A percentile compares a stretch with the other conserved stretches of the same genome.
Conservation (phyloP, 2,888 invertebrate genomes). For the Scaptomyza cyrtandrae region DNA sequence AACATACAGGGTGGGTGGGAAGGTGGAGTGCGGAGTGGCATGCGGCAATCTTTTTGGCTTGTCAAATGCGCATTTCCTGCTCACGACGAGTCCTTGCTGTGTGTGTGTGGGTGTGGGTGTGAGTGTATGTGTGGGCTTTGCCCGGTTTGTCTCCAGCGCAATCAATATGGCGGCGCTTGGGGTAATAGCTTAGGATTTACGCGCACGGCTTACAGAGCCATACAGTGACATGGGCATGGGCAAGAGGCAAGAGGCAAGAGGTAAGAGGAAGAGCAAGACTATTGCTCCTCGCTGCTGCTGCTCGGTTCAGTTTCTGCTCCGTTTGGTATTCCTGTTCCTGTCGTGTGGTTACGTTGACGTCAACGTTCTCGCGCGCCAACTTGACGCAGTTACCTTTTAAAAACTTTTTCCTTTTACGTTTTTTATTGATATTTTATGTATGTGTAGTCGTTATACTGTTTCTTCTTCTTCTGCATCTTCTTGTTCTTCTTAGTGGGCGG, state of each 20-base stretch:
- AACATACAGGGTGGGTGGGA: background rate
- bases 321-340: conserved; percentile 24
- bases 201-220: conserved; percentile 60
- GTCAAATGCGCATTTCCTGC: conserved; percentile 79
- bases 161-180: conserved; percentile 76
- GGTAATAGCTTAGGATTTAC: conserved; percentile 78
- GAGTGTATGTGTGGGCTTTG: conserved; percentile 38
- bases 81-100: conserved; percentile 59
- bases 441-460: conserved; percentile 53
- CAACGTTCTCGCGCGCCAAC: conserved; percentile 43
- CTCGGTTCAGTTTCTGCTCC: conserved; percentile 11
- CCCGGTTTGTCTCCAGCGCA: conserved; percentile 74
- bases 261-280: background rate
- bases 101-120: conserved; percentile 16
- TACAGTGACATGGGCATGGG: conserved; percentile 11
- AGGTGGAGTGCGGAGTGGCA: conserved; percentile 36
- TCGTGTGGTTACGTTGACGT: conserved; percentile 49
- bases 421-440: conserved; percentile 78
- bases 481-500: background rate
- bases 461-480: background rate
- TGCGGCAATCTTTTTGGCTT: conserved; percentile 79
- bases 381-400: conserved; percentile 74
- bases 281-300: conserved; percentile 7
- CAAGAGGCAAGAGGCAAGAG: background rate
- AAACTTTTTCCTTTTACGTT: conserved; percentile 21